Base-by-base conservation (phyloP, 1,140 invertebrate genomes). In the Prorops nasuta region DNA sequence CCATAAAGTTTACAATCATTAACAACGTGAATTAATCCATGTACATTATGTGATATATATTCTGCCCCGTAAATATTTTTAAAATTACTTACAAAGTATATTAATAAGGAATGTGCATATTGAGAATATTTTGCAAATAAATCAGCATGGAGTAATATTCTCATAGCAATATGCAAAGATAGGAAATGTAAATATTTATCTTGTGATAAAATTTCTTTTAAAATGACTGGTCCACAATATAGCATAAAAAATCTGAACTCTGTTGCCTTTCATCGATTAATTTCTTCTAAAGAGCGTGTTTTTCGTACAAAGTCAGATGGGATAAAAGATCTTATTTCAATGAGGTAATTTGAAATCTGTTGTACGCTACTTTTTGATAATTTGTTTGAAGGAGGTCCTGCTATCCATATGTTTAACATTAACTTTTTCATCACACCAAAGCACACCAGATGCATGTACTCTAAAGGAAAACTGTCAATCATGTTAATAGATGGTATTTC, bases 21-120 rank as follows among this genome's bases (percentile, higher is more conserved):
- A 15, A 35, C 34, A 17, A 48, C 20, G 17, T 48, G 36, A 10
- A 39, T 12, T 19, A 48, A 22, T 18, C 24, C 24, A 31, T 41
- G 46, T 1, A 40, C 46, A 40, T 48, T 41, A 31, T 48, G 38
- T 3, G 46, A 48, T 3, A 41, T n/a, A 41, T 39, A 48, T 32
- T 48, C 36, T 1, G 12, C 20, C 18, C 37, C 46, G 32, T 41
- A 35, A 28, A 28, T 42, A 42, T 28, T 12, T 42, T 16, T 28
- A 16, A 42, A 15, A 28, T 42, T 9, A 42, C 31, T 12, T 17
- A 41, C 28, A 3, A 41, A 42, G 8, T 42, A 42, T 24, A 42
- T 14, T 12, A 42, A 28, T 28, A 42, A 17, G 22, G 9, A 28
- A 42, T 28, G 16, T 28, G 22, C 21, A 3, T 28, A 42, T 2